Conservation (phyloP, 2,888 invertebrate species). For the Seladonia tumulorum region DNA sequence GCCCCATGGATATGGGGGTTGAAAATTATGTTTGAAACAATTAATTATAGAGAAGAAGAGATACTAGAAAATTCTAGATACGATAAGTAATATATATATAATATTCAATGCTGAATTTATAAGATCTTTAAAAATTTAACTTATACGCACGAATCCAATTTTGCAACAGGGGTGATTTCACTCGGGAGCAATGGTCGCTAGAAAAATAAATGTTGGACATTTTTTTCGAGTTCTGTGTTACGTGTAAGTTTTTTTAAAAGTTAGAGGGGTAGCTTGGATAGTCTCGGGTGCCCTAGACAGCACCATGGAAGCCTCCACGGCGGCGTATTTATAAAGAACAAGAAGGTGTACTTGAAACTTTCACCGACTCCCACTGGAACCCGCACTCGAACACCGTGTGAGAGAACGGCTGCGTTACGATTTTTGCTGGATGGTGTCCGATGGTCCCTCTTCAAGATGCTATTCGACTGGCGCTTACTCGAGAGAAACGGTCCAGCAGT, state of each 20-base stretch:
- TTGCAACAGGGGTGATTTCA: not conserved
- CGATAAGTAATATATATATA: not conserved
- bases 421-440: not conserved
- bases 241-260: not conserved
- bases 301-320: not conserved
- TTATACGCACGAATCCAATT: not conserved
- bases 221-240: not conserved
- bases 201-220: not conserved
- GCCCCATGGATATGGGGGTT: not conserved
- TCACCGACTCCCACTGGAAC: not conserved
- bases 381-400: not conserved
- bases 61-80: not conserved
- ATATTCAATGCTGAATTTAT: not conserved
- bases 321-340: constrained; percentile 33
- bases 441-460: constrained; percentile 2
- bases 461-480: constrained; percentile 12
- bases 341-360: not conserved
- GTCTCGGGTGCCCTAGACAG: not conserved
- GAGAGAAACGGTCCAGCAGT: not conserved
- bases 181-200: not conserved
- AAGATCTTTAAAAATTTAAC: not conserved
- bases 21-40: not conserved
- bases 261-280: not conserved
- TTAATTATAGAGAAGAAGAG: not conserved
- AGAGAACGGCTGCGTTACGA: not conserved